Conservation (phyloP, 1,140 invertebrate genomes). For the Chelonus insularis region DNA sequence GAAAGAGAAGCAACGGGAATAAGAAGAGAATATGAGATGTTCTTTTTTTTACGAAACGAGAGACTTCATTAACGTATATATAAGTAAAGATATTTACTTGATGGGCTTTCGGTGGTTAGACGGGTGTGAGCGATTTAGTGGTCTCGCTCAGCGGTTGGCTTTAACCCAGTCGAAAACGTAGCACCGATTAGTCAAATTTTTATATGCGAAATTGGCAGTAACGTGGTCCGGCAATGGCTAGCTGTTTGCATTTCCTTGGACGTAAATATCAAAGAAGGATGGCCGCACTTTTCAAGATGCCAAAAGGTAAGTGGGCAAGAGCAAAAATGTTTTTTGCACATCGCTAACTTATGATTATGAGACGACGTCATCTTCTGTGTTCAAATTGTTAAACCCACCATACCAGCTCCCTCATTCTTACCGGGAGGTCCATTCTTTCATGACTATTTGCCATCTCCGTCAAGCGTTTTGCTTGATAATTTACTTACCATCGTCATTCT, state of each 20-base stretch:
- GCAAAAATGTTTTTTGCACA: not conserved
- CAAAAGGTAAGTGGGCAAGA: not conserved
- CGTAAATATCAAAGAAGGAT: constrained; percentile 4
- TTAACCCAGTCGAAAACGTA: not conserved
- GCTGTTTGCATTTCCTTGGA: constrained; percentile 4
- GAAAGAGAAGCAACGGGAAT: no score
- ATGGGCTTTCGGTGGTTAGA: not conserved
- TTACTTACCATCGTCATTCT: constrained; percentile 2
- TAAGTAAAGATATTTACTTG: not conserved
- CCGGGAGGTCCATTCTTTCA: constrained; percentile 10
- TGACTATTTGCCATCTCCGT: constrained; percentile 9
- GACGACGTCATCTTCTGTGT: not conserved
- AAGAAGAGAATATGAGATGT: no score
- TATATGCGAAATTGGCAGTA: constrained; percentile 11
- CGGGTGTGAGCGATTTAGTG: constrained; percentile 11
- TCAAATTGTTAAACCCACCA: constrained; percentile 1
- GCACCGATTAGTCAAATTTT: constrained; percentile 15
- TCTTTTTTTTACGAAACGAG: no score
- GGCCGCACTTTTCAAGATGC: not conserved
- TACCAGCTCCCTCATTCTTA: constrained; percentile 3
- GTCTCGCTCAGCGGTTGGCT: constrained; percentile 11
- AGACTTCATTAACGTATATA: no score
- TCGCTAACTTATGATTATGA: constrained; percentile 1
- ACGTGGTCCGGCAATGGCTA: not conserved
- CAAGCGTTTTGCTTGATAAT: not conserved